These are phyloP conservation scores for Cynopterus brachyotis DNA, from an alignment of 2,113 vertebrate species.

Conservation along the genomic window DNA sequence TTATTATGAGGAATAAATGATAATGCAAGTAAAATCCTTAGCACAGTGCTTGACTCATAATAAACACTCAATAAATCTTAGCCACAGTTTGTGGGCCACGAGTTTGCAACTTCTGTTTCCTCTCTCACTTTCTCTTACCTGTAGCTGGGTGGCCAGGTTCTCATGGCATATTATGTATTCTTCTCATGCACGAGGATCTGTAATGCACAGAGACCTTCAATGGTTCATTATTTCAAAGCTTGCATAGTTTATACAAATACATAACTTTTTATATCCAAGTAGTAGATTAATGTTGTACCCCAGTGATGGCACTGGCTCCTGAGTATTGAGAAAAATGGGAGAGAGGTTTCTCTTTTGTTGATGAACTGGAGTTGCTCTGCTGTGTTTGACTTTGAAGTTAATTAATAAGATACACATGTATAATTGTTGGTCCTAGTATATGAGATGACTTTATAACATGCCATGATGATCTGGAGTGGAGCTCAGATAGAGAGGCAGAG, in stretches of 20 bases:
- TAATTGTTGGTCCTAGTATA: not conserved
- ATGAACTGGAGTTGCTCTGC: not conserved
- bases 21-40: not conserved
- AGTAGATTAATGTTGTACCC: not conserved
- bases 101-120: not conserved
- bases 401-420: not conserved
- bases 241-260: not conserved
- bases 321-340: not conserved
- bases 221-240: not conserved
- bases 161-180: not conserved
- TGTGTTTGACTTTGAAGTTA: not conserved
- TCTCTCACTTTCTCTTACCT: not conserved
- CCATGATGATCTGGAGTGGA: not conserved
- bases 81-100: not conserved
- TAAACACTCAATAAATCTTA: not conserved
- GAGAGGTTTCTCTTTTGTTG: not conserved
- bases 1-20: slow-evolving; percentile 12
- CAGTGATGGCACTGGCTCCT: not conserved
- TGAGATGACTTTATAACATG: not conserved
- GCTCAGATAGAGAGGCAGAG: not conserved
- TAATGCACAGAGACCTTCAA: not conserved
- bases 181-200: not conserved
- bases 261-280: not conserved
- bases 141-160: too few species aligned
- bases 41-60: not conserved